Base-by-base conservation (phyloP, 2,797 vertebrate species). In the Perodicticus potto region DNA sequence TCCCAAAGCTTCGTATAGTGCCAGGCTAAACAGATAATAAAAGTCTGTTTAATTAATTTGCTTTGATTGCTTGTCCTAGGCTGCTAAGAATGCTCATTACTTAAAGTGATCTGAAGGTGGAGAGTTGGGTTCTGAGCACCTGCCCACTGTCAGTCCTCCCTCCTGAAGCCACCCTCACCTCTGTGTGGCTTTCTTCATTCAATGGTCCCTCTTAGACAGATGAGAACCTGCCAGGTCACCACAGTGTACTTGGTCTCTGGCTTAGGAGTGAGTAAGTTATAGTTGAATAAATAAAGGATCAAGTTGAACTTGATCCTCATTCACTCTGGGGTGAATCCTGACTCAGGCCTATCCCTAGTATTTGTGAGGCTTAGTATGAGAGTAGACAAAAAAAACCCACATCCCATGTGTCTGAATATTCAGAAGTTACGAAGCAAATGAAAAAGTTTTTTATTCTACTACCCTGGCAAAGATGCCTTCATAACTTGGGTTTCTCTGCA, bases 361-460 rank as follows among this genome's bases (percentile, higher is more conserved):
- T 70, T 78, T 65, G 43, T 34, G 32, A 83, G 59, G 63, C 13
- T 9, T 3, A 4, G 4, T 45, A 23, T 5, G 29, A 82, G n/a
- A 95, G 13, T 49, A 77, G 78, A 85, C 49, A 16, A 25, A 91
- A 93, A 76, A 91, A 87, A 89, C 14, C 22, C 22, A 37, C 19
- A 13, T n/a, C 29, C 40, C 7, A n/a, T 10, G 32, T 49, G n/a
- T 25, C 45, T 74, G 43, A 63, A 40, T 74, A 93, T 77, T 49
- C 57, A 13, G 29, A 78, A 53, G 45, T 69, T 88, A 73, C 5
- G 34, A 92, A 82, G 57, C 23, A 87, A 85, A 61, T 4, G 57
- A 29, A 29, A 89, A 29, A 92, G 65, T 1, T 11, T 89, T 43
- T 25, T 49, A 29, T 76, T 34, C 7, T 78, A 74, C 45, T 67